Percentiles rank a stretch among this genome's conserved stretches.
Evolutionary conservation across 2,797 vertebrate species (phyloP).

Genomic region (Alca torda): DNA sequence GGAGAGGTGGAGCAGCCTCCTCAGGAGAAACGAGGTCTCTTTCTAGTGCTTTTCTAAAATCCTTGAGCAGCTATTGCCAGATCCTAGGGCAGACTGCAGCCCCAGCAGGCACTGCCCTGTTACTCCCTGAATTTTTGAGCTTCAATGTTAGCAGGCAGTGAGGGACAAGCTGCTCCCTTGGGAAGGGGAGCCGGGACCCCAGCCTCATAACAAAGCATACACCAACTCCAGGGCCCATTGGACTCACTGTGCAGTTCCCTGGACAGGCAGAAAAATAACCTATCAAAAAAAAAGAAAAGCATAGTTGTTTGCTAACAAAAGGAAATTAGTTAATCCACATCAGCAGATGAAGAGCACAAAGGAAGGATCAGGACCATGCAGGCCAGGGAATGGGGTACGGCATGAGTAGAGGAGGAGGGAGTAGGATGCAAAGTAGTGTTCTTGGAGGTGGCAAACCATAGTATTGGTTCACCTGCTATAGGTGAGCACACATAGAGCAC

Average conservation of each 20-base stretch:
- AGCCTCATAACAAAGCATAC: background rate
- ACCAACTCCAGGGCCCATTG: background rate
- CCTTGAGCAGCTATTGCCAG: background rate
- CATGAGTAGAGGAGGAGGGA: background rate
- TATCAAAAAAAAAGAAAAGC: background rate
- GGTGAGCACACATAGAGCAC: background rate
- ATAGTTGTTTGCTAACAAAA: background rate
- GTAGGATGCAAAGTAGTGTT: background rate
- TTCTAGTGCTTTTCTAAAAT: background rate
- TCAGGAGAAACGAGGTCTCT: background rate
- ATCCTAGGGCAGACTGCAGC: background rate
- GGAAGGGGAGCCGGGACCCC: background rate
- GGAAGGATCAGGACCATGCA: background rate
- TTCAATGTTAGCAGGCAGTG: background rate
- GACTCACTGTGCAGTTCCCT: background rate
- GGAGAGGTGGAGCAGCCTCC: background rate
- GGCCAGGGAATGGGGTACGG: background rate
- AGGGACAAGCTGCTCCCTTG: background rate
- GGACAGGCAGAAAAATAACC: background rate
- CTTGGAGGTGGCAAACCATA: background rate
- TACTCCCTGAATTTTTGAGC: background rate
- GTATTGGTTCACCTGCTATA: background rate
- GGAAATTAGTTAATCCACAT: background rate
- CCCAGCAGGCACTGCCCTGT: background rate
- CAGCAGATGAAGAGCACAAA: background rate